Base-by-base conservation (phyloP, 2,888 invertebrate genomes). In the Hesperia comma region DNA sequence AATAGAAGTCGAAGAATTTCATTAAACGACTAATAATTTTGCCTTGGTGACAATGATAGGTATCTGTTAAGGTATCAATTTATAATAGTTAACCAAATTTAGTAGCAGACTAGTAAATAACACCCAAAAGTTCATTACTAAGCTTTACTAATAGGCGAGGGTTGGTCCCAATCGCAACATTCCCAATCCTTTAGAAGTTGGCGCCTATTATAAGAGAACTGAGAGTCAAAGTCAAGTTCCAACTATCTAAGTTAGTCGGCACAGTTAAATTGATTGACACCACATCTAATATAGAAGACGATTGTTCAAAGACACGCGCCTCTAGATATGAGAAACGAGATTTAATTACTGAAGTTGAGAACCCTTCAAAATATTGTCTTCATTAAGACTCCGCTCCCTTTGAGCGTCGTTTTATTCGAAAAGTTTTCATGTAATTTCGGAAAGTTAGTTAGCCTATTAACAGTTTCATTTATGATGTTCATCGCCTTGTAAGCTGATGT, bases 341-440 rank as follows among this genome's bases (percentile, higher is more conserved):
- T 87, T 89, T 88, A 88, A 90, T 89, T 87, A 89, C 78, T 70
- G 72, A 84, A 90, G 83, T 90, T 85, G 72, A 72, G 77, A 79
- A 74, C 77, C 76, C 82, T 79, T 78, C 83, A 83, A 87, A 89
- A 88, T 89, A 89, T 88, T 87, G 87, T 90, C 87, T 90, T 90
- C 89, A 88, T 90, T 87, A 89, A 85, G 84, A 78, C 72, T 77
- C 70, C 68, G 73, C 77, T 82, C 82, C 86, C 87, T 88, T 86
- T 86, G 88, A 86, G 81, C 77, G 79, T 72, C 83, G 84, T 88
- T 90, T 90, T 88, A 92, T 90, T 90, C 81, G 90, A 90, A 90
- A 92, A 92, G 85, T 91, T 91, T 75, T 69, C 78, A 77, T 82
- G 83, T 90, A 88, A 90, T 87, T 89, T 83, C 74, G 74, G 73